These are phyloP conservation scores for Diplazon laetatorius DNA, from an alignment of 2,888 invertebrate species.

Conservation along the genomic window DNA sequence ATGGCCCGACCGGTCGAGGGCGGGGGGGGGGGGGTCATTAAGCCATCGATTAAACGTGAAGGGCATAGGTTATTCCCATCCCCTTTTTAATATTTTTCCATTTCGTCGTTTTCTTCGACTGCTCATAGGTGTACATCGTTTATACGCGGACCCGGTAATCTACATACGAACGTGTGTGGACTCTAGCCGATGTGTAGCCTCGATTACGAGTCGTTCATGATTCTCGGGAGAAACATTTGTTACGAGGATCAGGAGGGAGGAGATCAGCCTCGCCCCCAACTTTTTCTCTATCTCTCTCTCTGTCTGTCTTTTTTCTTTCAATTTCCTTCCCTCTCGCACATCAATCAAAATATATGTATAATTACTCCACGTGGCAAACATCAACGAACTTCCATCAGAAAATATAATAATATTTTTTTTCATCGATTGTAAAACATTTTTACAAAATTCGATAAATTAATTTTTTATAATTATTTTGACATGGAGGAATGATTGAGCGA, in stretches of 20 bases:
- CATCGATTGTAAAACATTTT: too few relatives aligned
- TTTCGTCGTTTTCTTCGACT: neutral
- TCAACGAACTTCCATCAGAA: neutral
- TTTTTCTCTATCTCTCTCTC: too few relatives aligned
- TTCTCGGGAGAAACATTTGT: slow-evolving; percentile 68
- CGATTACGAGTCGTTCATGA: slow-evolving; percentile 69
- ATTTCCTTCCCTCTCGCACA: too few relatives aligned
- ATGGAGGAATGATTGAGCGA: too few relatives aligned
- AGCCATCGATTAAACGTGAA: slow-evolving; percentile 80
- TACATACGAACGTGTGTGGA: slow-evolving; percentile 3
- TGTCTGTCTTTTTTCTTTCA: too few relatives aligned
- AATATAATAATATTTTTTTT: too few relatives aligned
- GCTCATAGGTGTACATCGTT: too few relatives aligned
- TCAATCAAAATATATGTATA: too few relatives aligned
- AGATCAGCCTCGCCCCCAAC: too few relatives aligned
- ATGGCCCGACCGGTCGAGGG: too few relatives aligned
- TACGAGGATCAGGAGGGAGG: slow-evolving; percentile 25
- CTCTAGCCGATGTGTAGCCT: slow-evolving; percentile 60
- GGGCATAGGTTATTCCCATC: slow-evolving; percentile 73
- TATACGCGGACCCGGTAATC: neutral
- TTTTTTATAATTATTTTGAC: too few relatives aligned
- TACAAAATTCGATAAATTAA: too few relatives aligned
- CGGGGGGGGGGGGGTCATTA: slow-evolving; percentile 77
- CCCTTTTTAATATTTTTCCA: slow-evolving; percentile 3
- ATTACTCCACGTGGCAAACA: slow-evolving; percentile 4